Conservation (phyloP, 1,140 invertebrate species). For the Tetraneura akinire region DNA sequence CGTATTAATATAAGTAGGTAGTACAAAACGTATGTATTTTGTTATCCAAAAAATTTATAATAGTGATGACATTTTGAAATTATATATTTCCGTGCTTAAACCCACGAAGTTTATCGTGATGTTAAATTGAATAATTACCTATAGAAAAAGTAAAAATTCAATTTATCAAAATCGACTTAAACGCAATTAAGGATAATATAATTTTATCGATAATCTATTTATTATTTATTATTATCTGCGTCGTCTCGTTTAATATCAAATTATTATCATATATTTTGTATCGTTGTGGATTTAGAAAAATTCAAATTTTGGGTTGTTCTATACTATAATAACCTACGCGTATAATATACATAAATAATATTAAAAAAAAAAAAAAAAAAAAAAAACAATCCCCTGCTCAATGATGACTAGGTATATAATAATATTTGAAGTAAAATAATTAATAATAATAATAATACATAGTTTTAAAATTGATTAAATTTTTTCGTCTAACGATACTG, state of each 20-base stretch:
- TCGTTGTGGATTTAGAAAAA: no score
- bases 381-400: no score
- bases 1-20: no score
- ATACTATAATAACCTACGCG: no score
- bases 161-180: neutral
- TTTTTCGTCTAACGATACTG: no score
- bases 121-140: neutral
- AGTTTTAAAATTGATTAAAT: no score
- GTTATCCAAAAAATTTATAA: neutral
- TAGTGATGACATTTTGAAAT: neutral
- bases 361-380: no score
- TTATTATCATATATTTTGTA: no score
- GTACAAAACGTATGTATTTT: constrained; percentile 24
- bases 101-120: neutral
- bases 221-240: neutral
- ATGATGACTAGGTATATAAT: constrained; percentile 26
- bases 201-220: neutral
- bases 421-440: constrained; percentile 8
- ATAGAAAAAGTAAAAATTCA: neutral
- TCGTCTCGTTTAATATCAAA: no score
- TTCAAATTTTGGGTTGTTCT: no score
- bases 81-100: neutral
- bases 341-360: no score
- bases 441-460: no score
- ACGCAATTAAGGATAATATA: neutral